Conservation (phyloP, 2,888 invertebrate genomes). For the Eumacrocentrus americanus region DNA sequence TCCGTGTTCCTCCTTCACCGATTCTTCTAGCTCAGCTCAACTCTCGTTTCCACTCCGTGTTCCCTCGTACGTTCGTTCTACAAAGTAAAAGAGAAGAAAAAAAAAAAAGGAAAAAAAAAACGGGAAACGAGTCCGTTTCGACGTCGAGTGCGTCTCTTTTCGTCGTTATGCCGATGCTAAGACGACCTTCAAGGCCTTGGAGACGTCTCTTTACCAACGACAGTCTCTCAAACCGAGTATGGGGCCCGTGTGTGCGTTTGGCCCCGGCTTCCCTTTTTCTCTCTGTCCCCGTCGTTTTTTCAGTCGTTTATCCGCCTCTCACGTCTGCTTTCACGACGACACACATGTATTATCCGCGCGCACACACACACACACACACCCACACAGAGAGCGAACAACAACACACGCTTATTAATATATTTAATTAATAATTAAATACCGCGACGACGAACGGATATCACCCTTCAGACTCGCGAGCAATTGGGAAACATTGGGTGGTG, state of each 20-base stretch:
- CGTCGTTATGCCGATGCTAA: no score
- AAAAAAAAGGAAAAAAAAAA: no score
- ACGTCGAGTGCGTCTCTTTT: no score
- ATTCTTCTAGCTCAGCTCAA: no score
- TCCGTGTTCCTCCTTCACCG: slow-evolving; percentile 22
- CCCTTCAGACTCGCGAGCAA: slow-evolving; percentile 23
- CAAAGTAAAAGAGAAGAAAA: no score
- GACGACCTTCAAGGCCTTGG: no score
- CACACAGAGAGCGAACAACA: no score
- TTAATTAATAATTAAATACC: slow-evolving; percentile 14
- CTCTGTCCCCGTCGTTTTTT: slow-evolving; percentile 25
- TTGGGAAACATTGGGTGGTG: slow-evolving; percentile 42
- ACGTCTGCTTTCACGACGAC: slow-evolving; percentile 32
- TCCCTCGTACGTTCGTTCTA: slow-evolving; percentile 1
- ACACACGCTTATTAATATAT: slow-evolving; percentile 14
- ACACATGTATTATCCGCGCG: neutral
- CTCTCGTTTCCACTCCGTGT: slow-evolving; percentile 22
- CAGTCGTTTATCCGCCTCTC: slow-evolving; percentile 30
- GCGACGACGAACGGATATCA: slow-evolving; percentile 13
- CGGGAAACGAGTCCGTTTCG: no score
- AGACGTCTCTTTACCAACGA: no score
- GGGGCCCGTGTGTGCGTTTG: slow-evolving; percentile 27
- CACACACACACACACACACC: neutral
- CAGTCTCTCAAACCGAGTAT: no score
- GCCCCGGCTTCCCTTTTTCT: slow-evolving; percentile 18